phyloP scores from a whole-genome alignment of 2,113 vertebrate genomes.

The Cercopithecus mona region DNA sequence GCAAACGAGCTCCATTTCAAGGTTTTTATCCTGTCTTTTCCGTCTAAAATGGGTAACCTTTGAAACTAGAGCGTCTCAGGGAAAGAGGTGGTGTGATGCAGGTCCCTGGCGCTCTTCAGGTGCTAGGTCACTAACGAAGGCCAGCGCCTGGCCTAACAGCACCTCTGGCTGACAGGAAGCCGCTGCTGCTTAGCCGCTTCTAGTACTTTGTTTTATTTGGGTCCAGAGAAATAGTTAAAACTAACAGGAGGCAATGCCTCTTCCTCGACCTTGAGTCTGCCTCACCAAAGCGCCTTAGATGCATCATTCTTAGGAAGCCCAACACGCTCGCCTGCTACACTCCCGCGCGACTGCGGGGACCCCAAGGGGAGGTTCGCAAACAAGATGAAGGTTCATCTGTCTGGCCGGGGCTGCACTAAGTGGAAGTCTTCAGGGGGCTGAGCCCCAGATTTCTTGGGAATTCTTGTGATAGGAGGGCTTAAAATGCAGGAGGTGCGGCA shows the following conservation, averaged over 20 bases:
- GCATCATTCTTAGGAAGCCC: background rate
- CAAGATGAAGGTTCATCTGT: rapidly evolving
- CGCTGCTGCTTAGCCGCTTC: background rate
- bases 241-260: background rate
- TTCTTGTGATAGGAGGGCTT: background rate
- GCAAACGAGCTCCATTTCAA: background rate
- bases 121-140: rapidly evolving
- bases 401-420: rapidly evolving
- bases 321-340: rapidly evolving
- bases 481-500: rapidly evolving
- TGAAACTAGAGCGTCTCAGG: background rate
- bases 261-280: rapidly evolving
- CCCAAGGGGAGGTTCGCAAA: too few species aligned
- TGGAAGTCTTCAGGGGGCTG: rapidly evolving
- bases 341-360: rapidly evolving
- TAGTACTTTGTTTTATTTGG: background rate
- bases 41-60: background rate
- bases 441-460: background rate
- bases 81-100: too few species aligned
- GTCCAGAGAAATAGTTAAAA: background rate
- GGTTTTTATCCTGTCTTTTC: background rate
- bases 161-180: rapidly evolving
- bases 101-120: rapidly evolving
- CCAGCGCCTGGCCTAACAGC: background rate
- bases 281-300: background rate